These are phyloP conservation scores for Oceanodroma tethys DNA, from an alignment of 2,113 vertebrate genomes.

Conservation along the genomic window DNA sequence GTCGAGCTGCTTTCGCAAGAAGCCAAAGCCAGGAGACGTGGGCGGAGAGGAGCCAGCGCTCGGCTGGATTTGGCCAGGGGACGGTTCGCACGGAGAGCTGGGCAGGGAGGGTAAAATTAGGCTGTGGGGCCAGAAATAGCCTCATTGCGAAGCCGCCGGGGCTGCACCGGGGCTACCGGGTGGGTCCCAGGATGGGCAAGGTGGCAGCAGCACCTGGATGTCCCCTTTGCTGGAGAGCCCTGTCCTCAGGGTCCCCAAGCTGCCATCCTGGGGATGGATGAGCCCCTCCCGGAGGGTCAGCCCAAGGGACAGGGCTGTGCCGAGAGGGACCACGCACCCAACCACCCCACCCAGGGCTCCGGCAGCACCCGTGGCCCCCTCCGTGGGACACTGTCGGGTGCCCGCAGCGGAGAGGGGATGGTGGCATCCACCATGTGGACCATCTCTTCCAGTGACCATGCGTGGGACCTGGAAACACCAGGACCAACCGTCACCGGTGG, in stretches of 20 bases:
- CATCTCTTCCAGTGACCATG: too few species aligned
- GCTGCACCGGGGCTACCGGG: not conserved
- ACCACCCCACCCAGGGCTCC: not conserved
- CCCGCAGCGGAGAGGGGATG: not conserved
- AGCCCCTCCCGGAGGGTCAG: not conserved
- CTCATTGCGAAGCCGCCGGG: rapidly evolving
- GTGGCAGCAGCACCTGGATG: not conserved
- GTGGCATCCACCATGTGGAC: not conserved
- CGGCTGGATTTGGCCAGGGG: not conserved
- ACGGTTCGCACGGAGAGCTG: rapidly evolving
- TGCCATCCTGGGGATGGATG: not conserved
- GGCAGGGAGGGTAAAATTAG: not conserved
- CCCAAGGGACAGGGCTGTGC: not conserved
- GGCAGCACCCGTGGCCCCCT: not conserved
- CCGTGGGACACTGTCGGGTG: rapidly evolving
- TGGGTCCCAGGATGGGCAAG: not conserved
- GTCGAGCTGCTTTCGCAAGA: not conserved
- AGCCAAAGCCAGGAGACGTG: not conserved
- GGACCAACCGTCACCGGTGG: rapidly evolving
- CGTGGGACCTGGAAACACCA: not conserved
- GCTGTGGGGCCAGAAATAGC: not conserved
- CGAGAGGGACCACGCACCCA: not conserved
- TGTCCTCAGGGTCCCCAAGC: rapidly evolving
- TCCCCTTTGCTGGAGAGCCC: not conserved
- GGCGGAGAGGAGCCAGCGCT: not conserved